Evolutionary conservation across 2,113 vertebrate genomes (phyloP).

Genomic region (Cyanoramphus novaezelandiae): DNA sequence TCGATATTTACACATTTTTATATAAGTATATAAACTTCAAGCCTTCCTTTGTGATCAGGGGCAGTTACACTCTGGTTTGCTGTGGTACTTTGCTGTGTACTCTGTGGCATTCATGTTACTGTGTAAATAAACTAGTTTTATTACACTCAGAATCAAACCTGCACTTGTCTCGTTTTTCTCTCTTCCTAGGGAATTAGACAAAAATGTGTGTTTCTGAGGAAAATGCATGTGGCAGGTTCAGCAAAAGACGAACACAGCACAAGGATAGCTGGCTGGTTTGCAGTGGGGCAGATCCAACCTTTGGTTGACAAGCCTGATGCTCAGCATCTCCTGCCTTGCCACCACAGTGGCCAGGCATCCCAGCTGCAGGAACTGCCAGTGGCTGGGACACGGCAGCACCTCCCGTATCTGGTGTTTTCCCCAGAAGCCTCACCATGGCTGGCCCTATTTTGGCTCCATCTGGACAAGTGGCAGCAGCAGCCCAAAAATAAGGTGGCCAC

Average conservation of each 20-base stretch:
- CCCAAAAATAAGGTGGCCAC: not conserved
- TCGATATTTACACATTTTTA: conserved; percentile 62
- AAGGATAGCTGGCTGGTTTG: not conserved
- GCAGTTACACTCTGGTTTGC: conserved; percentile 75
- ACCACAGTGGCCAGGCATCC: rapidly evolving
- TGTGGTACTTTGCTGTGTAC: conserved; percentile 83
- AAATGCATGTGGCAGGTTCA: not conserved
- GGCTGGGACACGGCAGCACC: not conserved
- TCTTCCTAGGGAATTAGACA: not conserved
- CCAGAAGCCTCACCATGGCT: not conserved
- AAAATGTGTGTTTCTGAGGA: not conserved
- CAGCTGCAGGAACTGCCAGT: not conserved
- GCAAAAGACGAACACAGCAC: not conserved
- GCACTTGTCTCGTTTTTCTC: not conserved
- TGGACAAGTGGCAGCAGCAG: not conserved
- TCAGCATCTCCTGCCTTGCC: not conserved
- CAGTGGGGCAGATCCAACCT: not conserved
- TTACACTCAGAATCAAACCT: conserved; percentile 47
- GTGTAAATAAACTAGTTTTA: conserved; percentile 83
- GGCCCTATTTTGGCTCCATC: not conserved
- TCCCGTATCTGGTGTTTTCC: not conserved
- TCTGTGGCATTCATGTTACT: conserved; percentile 79
- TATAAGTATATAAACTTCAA: conserved; percentile 54
- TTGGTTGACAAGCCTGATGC: not conserved
- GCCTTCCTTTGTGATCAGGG: conserved; percentile 64